Evolutionary conservation across 1,140 invertebrate genomes (phyloP).

Genomic region (Leucophenga varia): DNA sequence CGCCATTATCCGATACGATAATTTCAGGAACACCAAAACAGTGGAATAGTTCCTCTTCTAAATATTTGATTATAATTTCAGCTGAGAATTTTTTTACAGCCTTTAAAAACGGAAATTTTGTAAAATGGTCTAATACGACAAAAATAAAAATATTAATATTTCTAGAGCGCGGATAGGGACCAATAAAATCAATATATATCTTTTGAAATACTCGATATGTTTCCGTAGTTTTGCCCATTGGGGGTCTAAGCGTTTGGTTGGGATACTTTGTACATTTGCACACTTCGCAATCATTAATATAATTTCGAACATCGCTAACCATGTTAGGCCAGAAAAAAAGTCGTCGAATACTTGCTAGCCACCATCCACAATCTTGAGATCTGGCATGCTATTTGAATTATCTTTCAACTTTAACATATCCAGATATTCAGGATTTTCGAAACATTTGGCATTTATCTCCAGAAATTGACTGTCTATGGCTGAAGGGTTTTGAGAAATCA

Average conservation of each 20-base stretch:
- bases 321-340: conserved; percentile 9
- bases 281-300: conserved; percentile 5
- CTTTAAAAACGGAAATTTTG: conserved; percentile 5
- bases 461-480: too few species aligned
- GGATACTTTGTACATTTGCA: conserved; percentile 7
- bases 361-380: conserved; percentile 4
- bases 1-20: conserved; percentile 10
- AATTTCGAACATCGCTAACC: conserved; percentile 4
- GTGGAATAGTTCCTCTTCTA: background rate
- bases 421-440: too few species aligned
- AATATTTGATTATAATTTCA: background rate
- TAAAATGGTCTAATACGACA: conserved; percentile 12
- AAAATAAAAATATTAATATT: conserved; percentile 1
- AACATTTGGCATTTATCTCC: too few species aligned
- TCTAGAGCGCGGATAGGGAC: conserved; percentile 11
- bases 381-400: too few species aligned
- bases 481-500: conserved; percentile 5
- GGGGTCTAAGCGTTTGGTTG: conserved; percentile 3
- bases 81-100: background rate
- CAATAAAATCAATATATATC: conserved; percentile 7
- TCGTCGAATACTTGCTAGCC: background rate
- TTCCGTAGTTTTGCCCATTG: conserved; percentile 2
- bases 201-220: conserved; percentile 7
- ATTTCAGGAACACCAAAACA: conserved; percentile 9
- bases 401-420: background rate